A percentile compares a stretch with the other conserved stretches of the same genome.
These are phyloP conservation scores for Styela plicata DNA, from an alignment of 23 tunicate species.

Conservation along the genomic window DNA sequence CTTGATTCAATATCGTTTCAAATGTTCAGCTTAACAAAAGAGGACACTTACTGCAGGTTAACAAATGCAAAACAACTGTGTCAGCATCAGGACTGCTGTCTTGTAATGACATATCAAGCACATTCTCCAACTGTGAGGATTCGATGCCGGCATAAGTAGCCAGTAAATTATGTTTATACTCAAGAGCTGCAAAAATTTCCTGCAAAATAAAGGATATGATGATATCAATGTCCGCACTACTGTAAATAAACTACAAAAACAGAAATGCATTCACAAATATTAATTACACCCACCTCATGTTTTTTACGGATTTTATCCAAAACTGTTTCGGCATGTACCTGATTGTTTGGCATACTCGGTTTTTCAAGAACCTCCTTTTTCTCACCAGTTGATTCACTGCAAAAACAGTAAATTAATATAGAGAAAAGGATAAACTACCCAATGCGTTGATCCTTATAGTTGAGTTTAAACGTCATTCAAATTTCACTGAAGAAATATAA, in stretches of 20 bases:
- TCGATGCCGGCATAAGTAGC: slow-evolving; percentile 48
- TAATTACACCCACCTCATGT: background rate
- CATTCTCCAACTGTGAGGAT: slow-evolving; percentile 34
- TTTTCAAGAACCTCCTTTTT: background rate
- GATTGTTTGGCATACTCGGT: background rate
- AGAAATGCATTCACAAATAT: background rate
- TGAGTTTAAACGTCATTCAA: no score
- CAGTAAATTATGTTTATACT: slow-evolving; percentile 36
- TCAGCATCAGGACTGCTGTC: slow-evolving; percentile 49
- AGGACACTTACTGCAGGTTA: slow-evolving; percentile 47
- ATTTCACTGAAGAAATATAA: no score
- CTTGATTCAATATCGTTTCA: no score
- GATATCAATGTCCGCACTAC: background rate
- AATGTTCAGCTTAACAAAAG: no score
- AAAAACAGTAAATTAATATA: background rate
- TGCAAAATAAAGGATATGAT: background rate
- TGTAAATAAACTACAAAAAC: background rate
- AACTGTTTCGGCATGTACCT: background rate
- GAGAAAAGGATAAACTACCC: background rate
- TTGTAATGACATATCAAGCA: slow-evolving; percentile 49
- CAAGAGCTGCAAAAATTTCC: slow-evolving; percentile 42
- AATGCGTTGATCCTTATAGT: background rate
- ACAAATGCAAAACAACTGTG: slow-evolving; percentile 47
- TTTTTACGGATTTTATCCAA: background rate
- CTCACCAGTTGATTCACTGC: background rate